phyloP scores from a whole-genome alignment of 2,888 invertebrate species.

The Drosophila yooni region DNA sequence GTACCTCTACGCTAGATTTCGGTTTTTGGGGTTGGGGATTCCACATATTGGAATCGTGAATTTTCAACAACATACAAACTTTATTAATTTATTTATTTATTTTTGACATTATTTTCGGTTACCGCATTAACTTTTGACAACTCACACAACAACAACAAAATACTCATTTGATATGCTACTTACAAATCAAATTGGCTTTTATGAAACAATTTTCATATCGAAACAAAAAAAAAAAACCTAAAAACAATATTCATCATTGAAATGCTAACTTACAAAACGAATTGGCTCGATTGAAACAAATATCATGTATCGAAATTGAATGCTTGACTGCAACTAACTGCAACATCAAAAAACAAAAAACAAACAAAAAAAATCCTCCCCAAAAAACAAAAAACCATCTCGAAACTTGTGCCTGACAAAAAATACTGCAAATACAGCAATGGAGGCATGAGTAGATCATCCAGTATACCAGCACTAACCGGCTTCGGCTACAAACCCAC shows the following conservation, averaged over 20 bases:
- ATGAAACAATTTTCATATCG: constrained; percentile 8
- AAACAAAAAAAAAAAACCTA: constrained; percentile 16
- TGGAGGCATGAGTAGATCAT: constrained; percentile 94
- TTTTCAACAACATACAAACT: constrained; percentile 14
- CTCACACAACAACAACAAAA: constrained; percentile 56
- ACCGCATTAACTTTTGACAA: constrained; percentile 71
- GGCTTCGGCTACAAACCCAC: constrained; percentile 84
- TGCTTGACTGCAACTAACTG: constrained; percentile 71
- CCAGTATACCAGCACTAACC: constrained; percentile 93
- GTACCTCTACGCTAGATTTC: not conserved
- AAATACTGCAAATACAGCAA: constrained; percentile 84
- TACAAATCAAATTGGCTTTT: constrained; percentile 36
- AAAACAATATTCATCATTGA: constrained; percentile 41
- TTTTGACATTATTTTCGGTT: constrained; percentile 70
- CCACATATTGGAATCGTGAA: constrained; percentile 9
- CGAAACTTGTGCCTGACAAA: constrained; percentile 60
- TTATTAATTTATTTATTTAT: constrained; percentile 69
- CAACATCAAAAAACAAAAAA: constrained; percentile 50
- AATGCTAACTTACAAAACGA: constrained; percentile 55
- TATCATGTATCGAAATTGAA: constrained; percentile 50
- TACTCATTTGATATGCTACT: constrained; percentile 35
- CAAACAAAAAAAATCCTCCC: constrained; percentile 22
- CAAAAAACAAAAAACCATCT: constrained; percentile 25
- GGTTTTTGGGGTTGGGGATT: constrained; percentile 3
- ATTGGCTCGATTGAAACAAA: constrained; percentile 64